Evolutionary conservation across 2,888 invertebrate genomes (phyloP).

Genomic region (Drosophila sordidula): DNA sequence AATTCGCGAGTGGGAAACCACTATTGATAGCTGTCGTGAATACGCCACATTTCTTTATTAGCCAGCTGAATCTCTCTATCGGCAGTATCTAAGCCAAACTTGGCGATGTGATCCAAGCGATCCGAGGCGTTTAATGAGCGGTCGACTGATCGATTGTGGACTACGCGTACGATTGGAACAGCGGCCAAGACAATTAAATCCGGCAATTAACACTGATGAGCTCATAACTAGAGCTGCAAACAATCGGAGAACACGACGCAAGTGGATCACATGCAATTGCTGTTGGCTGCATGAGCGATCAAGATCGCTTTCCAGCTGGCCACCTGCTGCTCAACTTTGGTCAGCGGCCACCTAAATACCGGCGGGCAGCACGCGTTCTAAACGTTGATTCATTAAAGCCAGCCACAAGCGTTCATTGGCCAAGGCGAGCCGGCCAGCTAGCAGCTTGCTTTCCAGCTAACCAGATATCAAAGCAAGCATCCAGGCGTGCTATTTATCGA

Average conservation of each 20-base stretch:
- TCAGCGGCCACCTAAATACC: slow-evolving; percentile 66
- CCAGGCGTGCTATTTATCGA: slow-evolving; percentile 57
- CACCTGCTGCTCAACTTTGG: slow-evolving; percentile 36
- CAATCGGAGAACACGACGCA: slow-evolving; percentile 32
- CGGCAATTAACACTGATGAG: slow-evolving; percentile 62
- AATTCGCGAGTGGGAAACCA: background rate
- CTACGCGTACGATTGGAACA: slow-evolving; percentile 4
- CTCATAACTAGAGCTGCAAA: slow-evolving; percentile 44
- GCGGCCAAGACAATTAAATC: slow-evolving; percentile 50
- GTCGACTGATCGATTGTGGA: slow-evolving; percentile 22
- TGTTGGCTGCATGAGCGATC: slow-evolving; percentile 19
- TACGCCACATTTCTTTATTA: slow-evolving; percentile 4
- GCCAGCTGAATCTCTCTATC: slow-evolving; percentile 8
- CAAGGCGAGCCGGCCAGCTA: slow-evolving; percentile 57
- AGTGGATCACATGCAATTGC: slow-evolving; percentile 36
- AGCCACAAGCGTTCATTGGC: slow-evolving; percentile 9
- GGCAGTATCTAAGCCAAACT: background rate
- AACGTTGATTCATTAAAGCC: slow-evolving; percentile 45
- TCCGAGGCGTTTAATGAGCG: slow-evolving; percentile 29
- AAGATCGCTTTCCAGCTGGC: slow-evolving; percentile 38
- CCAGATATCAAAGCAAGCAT: slow-evolving; percentile 37
- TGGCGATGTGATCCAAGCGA: background rate
- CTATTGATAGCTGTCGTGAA: background rate
- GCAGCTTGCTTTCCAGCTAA: slow-evolving; percentile 37
- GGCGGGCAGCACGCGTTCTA: slow-evolving; percentile 35